Percentiles rank a stretch among this genome's conserved stretches.
Conservation (phyloP, 2,797 vertebrate genomes). For the Salmo trutta region DNA sequence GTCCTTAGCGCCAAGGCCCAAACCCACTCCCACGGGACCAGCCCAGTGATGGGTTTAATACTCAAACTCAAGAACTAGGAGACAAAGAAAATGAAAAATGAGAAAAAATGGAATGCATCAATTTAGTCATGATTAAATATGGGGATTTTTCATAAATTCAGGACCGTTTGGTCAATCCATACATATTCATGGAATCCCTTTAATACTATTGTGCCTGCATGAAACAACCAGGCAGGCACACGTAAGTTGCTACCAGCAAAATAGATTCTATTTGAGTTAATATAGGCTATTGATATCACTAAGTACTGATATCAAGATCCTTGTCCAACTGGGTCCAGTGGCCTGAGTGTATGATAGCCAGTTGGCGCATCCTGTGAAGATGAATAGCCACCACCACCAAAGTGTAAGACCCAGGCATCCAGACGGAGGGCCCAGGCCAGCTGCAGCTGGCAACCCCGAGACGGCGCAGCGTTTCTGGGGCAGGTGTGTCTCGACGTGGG, state of each 20-base stretch:
- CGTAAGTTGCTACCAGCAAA: slow-evolving; percentile 50
- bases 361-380: slow-evolving; percentile 53
- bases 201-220: neutral
- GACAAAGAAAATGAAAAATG: slow-evolving; percentile 13
- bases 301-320: slow-evolving; percentile 22
- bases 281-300: slow-evolving; percentile 44
- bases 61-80: neutral
- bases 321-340: slow-evolving; percentile 50
- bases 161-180: neutral
- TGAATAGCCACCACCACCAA: slow-evolving; percentile 39
- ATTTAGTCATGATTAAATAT: slow-evolving; percentile 14
- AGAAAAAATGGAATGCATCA: slow-evolving; percentile 2
- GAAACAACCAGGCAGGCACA: neutral
- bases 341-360: slow-evolving; percentile 32
- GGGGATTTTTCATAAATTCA: neutral
- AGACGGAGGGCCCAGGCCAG: slow-evolving; percentile 25
- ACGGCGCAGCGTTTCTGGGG: slow-evolving; percentile 21
- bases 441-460: slow-evolving; percentile 48
- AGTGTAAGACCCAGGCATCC: slow-evolving; percentile 32
- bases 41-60: slow-evolving; percentile 12
- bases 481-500: slow-evolving; percentile 59
- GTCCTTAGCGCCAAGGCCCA: slow-evolving; percentile 36
- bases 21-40: neutral
- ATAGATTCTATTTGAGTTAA: slow-evolving; percentile 34
- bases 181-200: neutral